A percentile compares a stretch with the other conserved stretches of the same genome.
Conservation (phyloP, 92 coral and sea anemone genomes). For the Montipora capitata region DNA sequence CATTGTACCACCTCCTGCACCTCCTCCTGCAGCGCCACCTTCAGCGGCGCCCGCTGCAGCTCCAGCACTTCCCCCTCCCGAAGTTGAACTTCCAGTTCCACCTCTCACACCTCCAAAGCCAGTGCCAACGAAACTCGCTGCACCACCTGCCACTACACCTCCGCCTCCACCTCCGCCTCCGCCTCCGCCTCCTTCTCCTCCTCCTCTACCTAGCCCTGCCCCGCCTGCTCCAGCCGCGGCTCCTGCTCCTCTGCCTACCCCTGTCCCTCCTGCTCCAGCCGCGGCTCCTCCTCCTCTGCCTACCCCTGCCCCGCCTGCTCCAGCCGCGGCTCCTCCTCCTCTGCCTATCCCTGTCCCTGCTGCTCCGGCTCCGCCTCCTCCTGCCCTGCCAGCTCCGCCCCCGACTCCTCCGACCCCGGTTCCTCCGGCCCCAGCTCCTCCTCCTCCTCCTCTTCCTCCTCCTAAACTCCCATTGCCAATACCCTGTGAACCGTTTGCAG, state of each 20-base stretch:
- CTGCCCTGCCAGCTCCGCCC: too few relatives aligned
- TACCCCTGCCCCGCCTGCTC: too few relatives aligned
- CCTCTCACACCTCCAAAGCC: not conserved
- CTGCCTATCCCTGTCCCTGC: too few relatives aligned
- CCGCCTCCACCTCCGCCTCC: too few relatives aligned
- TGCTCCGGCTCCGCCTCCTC: too few relatives aligned
- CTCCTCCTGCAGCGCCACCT: not conserved
- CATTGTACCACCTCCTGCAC: not conserved
- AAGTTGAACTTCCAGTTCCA: not conserved
- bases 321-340: conserved; percentile 1
- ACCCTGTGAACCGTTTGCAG: too few relatives aligned
- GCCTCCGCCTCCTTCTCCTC: conserved; percentile 19
- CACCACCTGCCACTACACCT: not conserved
- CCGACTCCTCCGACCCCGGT: too few relatives aligned
- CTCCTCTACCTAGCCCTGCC: conserved; percentile 39
- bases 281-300: conserved; percentile 13
- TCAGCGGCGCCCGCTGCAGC: conserved; percentile 6
- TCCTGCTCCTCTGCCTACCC: conserved; percentile 31
- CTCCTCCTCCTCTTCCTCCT: too few relatives aligned
- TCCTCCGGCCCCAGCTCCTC: too few relatives aligned
- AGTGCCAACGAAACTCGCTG: not conserved
- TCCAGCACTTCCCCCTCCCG: not conserved
- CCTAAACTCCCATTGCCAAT: too few relatives aligned
- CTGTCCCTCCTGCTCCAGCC: conserved; percentile 29
- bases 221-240: conserved; percentile 48